Evolutionary conservation across 2,888 invertebrate species (phyloP).

Genomic region (Acleris sparsana): DNA sequence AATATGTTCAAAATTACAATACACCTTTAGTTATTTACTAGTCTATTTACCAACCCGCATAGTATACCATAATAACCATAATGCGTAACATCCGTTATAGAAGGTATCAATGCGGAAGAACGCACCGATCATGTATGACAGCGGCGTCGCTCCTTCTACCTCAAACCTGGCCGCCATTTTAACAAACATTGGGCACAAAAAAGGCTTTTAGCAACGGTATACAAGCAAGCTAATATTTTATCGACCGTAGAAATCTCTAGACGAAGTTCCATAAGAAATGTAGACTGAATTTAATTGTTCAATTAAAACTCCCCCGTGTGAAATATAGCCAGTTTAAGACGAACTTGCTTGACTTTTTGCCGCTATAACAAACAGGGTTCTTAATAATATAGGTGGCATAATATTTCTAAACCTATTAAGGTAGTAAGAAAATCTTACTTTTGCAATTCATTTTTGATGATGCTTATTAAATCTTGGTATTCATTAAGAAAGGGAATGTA

Average conservation of each 20-base stretch:
- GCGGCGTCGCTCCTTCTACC: conserved; percentile 25
- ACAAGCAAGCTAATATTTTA: conserved; percentile 13
- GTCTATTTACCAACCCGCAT: conserved; percentile 11
- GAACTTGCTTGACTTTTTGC: conserved; percentile 4
- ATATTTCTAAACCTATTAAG: conserved; percentile 2
- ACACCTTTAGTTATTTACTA: conserved; percentile 3
- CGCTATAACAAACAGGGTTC: background rate
- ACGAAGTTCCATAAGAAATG: conserved; percentile 19
- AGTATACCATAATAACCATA: conserved; percentile 30
- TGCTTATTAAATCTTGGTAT: background rate
- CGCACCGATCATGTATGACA: conserved; percentile 46
- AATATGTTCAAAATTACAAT: background rate
- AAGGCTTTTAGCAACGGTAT: conserved; percentile 17
- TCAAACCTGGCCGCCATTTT: conserved; percentile 15
- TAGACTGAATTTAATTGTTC: conserved; percentile 29
- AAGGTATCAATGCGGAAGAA: conserved; percentile 49
- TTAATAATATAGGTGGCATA: conserved; percentile 4
- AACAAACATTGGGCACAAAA: conserved; percentile 12
- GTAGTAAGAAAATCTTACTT: background rate
- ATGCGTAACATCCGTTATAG: conserved; percentile 42
- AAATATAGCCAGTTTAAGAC: conserved; percentile 16
- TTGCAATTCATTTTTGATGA: background rate
- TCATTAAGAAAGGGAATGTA: conserved; percentile 2
- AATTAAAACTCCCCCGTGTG: conserved; percentile 28
- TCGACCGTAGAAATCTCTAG: conserved; percentile 25